Base-by-base conservation (phyloP, 2,797 vertebrate genomes). In the Bovichtus diacanthus region DNA sequence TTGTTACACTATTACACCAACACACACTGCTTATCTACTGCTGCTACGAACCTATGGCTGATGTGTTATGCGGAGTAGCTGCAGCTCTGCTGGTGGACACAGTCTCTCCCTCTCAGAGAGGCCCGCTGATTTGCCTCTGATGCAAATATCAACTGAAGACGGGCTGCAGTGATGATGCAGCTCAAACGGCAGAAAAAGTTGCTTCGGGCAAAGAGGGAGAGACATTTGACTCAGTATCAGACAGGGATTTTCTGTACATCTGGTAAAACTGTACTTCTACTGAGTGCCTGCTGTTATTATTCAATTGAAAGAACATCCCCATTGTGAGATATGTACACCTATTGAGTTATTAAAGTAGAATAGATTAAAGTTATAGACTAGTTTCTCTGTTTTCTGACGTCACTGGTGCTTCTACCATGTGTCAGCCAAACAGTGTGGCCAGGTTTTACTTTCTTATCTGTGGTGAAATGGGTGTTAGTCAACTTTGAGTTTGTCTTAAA, bases 131-230 rank as follows among this genome's bases (percentile, higher is more conserved):
- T 95, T 95, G 93, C 87, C 88, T 95, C 47, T 21, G 56, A 95
- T 95, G 94, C 94, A 95, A 95, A 95, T 95, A 50, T 72, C 76
- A 94, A 94, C 93, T 71, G 91, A 92, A 88, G 72, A 68, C 6
- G 6, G 19, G 80, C 58, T 60, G 74, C 46, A 51, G 69, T 9
- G 56, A 60, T 3, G 75, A 74, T 15, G 25, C 54, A 76, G 81
- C 64, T 58, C 61, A 74, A 55, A 54, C 74, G 58, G 74, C 72
- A 71, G 51, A 63, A 55, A 72, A 59, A 27, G 8, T n/a, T 34
- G 19, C 64, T 80, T 63, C 58, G 80, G 53, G 65, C 66, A 87
- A 84, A 74, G 21, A 23, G 50, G 54, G 31, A 34, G 7, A 2
- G 31, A n/a, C n/a, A 34, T 34, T 34, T 34, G 38, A 39, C 64